Conservation (phyloP, 2,797 vertebrate species). For the Amphiprion clarkii region DNA sequence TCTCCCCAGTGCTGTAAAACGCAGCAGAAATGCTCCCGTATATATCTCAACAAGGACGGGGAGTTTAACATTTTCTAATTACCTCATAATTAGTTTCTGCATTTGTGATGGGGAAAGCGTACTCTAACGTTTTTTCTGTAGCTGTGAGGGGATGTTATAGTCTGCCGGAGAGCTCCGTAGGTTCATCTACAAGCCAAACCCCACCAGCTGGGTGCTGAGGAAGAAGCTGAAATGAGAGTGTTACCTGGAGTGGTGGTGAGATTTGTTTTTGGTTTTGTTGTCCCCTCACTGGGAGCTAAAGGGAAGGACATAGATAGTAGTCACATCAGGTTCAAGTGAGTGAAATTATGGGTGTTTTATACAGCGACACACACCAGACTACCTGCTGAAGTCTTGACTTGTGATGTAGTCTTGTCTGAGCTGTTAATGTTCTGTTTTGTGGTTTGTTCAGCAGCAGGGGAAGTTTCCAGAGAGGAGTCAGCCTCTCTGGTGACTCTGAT, state of each 20-base stretch:
- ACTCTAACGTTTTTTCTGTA: conserved; percentile 25
- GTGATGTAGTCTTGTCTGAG: neutral
- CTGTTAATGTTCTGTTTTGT: no score
- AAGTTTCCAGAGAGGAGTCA: no score
- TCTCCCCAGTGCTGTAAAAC: conserved; percentile 37
- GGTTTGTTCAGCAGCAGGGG: no score
- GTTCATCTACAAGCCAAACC: conserved; percentile 28
- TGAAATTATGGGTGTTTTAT: neutral
- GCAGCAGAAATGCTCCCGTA: conserved; percentile 32
- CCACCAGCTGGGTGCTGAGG: conserved; percentile 37
- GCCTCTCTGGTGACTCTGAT: conserved; percentile 5
- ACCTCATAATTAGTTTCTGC: conserved; percentile 71
- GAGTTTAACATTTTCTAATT: conserved; percentile 72
- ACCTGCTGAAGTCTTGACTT: conserved; percentile 38
- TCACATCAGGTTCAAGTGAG: neutral
- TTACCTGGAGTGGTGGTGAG: conserved; percentile 49
- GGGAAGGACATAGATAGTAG: neutral
- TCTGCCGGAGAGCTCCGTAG: conserved; percentile 9
- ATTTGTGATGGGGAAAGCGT: conserved; percentile 50
- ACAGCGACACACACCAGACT: neutral
- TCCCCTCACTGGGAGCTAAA: conserved; percentile 40
- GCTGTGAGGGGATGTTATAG: conserved; percentile 21
- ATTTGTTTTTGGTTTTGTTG: conserved; percentile 13
- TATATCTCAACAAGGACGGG: conserved; percentile 53
- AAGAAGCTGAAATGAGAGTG: neutral